Evolutionary conservation across 2,888 invertebrate species (phyloP), one percentile per base, ranked within the genome.

Genomic region (Graphium colonna): DNA sequence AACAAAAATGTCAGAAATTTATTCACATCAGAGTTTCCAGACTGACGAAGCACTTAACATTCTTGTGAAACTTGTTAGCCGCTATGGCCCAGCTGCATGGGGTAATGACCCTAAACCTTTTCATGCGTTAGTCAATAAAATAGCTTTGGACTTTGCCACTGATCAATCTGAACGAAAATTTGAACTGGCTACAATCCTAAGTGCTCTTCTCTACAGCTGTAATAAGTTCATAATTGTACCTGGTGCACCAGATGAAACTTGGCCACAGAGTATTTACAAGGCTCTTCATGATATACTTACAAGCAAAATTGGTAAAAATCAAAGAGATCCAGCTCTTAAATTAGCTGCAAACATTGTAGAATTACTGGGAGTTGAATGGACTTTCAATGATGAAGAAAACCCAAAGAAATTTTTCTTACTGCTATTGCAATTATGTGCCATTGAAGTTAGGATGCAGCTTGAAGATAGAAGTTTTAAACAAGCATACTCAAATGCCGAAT

Each of bases 371-470:
- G 92, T 96, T 18, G 95, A 96, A 61, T 97, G 97, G 96, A 92
- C 94, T 51, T 87, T 96, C 60, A 92, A 92, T 66, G 95, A 95
- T 77, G 95, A 95, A 62, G 94, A 94, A 57, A 92, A 92, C 62
- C 95, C 96, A 52, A 95, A 95, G 80, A 94, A 96, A 69, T 95
- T 97, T 69, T 93, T 97, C 66, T 86, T 97, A 15, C 82, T 97
- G 9, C 79, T 96, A 17, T 92, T 97, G 52, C 97, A 98, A 75
- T 86, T 98, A 52, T 94, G 95, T 65, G 96, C 97, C 46, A 96
- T 98, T 72, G 98, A 98, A 91, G 95, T 98, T 0, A 92, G 97
- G 69, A 97, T 98, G 97, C 96, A 96, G 64, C 89, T 98, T 59
- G 98, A 98, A 71, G 96, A 96, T 61, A 94, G 95, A 68, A 94